phyloP scores from a whole-genome alignment of 2,797 vertebrate species.

The Cottoperca gobio region DNA sequence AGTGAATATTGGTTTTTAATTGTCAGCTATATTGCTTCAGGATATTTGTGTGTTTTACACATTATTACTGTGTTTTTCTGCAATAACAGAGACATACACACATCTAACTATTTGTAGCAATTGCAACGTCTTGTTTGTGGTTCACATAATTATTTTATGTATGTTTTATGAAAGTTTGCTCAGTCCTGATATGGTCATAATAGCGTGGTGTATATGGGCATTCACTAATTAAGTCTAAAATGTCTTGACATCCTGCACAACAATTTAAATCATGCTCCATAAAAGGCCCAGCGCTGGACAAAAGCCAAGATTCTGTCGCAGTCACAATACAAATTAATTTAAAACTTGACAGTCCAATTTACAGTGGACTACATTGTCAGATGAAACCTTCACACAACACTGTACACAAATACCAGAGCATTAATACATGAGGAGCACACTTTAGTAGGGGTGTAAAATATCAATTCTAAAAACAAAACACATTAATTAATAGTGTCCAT shows the following conservation, averaged over 20 bases:
- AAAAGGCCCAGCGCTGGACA: slow-evolving; percentile 13
- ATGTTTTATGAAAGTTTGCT: neutral
- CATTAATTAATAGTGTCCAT: no score
- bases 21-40: neutral
- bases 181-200: neutral
- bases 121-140: neutral
- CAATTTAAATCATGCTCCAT: neutral
- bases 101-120: neutral
- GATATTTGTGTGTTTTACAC: neutral
- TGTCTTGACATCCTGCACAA: neutral
- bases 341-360: slow-evolving; percentile 19
- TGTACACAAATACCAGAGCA: neutral
- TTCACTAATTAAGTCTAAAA: slow-evolving; percentile 10
- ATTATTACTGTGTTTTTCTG: neutral
- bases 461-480: no score
- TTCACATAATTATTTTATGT: neutral
- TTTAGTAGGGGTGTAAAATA: no score
- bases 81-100: neutral
- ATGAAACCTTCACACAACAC: slow-evolving; percentile 1
- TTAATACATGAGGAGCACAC: neutral
- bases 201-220: neutral
- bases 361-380: neutral
- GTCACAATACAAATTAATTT: neutral
- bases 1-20: neutral
- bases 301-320: slow-evolving; percentile 20